Evolutionary conservation across 2,113 vertebrate genomes (phyloP), one percentile per base, ranked within the genome.

Genomic region (Nibea coibor): DNA sequence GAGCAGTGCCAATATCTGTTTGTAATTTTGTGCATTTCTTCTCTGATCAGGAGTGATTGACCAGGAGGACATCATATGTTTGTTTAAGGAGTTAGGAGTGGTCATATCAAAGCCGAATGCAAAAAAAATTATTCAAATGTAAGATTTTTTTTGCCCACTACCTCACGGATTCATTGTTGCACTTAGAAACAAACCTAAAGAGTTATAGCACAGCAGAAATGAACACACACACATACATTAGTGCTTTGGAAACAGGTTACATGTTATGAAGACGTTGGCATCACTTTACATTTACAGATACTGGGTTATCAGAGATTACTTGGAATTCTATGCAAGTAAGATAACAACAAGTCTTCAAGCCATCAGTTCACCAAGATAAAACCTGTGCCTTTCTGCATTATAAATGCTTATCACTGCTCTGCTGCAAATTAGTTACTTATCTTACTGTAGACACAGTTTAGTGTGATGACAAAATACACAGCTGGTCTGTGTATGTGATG

Each of bases 61-160:
- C 91, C 93, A 93, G 87, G 93, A 94, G 16, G 94, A 95, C 86
- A 90, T 95, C 90, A 88, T 94, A 73, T 72, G 88, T 91, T 90
- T 95, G 91, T 95, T 94, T 91, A 94, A 93, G 92, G 93, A 94
- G 80, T 86, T 95, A 92, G 94, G 95, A 91, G 83, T 95, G 87
- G 85, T 85, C 89, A 93, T 95, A 82, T 91, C 94, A 89, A 94
- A 91, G 88, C 58, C 87, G 69, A 94, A 93, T 89, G 95, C 94
- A 89, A 92, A 93, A 90, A 89, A 91, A 92, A 94, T 94, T 10
- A 95, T 95, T 85, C 92, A 95, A 93, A 95, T 95, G 94, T 95
- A 94, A 94, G 95, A 85, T 71, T 86, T 47, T 75, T 76, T 83
- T 88, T 87, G 80, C 56, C 45, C 84, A 80, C 75, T 88, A 78